These are phyloP conservation scores for Myopa testacea DNA, from an alignment of 2,888 invertebrate genomes.

Conservation along the genomic window DNA sequence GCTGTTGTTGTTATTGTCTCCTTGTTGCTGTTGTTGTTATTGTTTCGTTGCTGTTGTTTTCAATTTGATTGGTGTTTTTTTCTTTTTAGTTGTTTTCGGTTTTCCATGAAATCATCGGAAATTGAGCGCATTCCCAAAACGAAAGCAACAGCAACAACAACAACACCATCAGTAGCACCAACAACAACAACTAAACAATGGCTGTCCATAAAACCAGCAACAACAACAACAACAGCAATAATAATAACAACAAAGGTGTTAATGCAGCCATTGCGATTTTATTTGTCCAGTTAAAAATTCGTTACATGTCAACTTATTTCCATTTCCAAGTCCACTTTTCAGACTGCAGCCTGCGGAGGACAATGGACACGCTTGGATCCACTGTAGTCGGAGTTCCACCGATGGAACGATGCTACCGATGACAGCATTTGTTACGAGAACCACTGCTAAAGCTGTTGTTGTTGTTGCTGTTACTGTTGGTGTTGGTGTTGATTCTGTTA, in stretches of 20 bases:
- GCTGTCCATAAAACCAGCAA: background rate
- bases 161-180: conserved; percentile 2
- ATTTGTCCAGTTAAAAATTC: conserved; percentile 23
- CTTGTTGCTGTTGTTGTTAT: background rate
- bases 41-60: background rate
- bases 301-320: conserved; percentile 30
- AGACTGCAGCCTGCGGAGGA: background rate
- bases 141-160: background rate
- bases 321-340: conserved; percentile 17
- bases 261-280: conserved; percentile 33
- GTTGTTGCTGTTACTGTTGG: background rate
- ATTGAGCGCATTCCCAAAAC: conserved; percentile 19
- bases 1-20: conserved; percentile 4
- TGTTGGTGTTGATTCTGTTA: background rate
- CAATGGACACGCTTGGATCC: background rate
- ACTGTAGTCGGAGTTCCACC: too few species aligned
- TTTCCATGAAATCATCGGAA: conserved; percentile 23
- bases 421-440: too few species aligned
- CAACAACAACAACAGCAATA: background rate
- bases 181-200: conserved; percentile 3
- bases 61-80: background rate
- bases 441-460: background rate
- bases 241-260: conserved; percentile 20
- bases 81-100: background rate
- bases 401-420: too few species aligned